A percentile compares a stretch with the other conserved stretches of the same genome.
Conservation (phyloP, 2,888 invertebrate species). For the Heliconius cydno region DNA sequence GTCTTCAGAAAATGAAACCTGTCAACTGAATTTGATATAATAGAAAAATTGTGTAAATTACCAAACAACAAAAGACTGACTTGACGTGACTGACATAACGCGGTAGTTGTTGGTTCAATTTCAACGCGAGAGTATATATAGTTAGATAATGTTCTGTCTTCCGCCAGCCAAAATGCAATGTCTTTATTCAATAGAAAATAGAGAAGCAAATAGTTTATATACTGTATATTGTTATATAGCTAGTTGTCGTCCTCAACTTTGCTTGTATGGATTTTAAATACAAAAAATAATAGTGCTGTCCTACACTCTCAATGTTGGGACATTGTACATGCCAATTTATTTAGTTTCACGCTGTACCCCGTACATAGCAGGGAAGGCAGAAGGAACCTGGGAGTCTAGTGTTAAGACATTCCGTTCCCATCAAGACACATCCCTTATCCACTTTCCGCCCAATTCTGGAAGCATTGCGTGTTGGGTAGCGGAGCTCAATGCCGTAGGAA, state of each 20-base stretch:
- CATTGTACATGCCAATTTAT: no score
- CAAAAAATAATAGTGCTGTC: no score
- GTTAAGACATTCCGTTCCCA: background rate
- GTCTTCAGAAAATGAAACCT: conserved; percentile 2
- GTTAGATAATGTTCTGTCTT: no score
- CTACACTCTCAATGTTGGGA: no score
- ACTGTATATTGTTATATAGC: no score
- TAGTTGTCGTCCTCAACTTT: no score
- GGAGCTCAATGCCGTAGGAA: background rate
- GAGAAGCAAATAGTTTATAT: no score
- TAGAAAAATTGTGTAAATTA: background rate
- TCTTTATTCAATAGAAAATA: no score
- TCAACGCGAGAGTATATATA: background rate
- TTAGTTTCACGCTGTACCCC: no score
- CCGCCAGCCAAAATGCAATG: no score
- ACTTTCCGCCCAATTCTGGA: background rate
- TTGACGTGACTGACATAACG: background rate
- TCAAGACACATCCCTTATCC: background rate
- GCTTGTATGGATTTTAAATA: no score
- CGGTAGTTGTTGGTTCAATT: background rate
- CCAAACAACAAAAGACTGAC: background rate
- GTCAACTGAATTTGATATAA: conserved; percentile 13
- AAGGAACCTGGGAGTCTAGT: background rate
- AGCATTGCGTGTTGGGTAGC: background rate
- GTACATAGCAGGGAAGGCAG: background rate